Percentiles rank a stretch among this genome's conserved stretches.
Evolutionary conservation across 2,797 vertebrate species (phyloP).

Genomic region (Acrocephalus scirpaceus): DNA sequence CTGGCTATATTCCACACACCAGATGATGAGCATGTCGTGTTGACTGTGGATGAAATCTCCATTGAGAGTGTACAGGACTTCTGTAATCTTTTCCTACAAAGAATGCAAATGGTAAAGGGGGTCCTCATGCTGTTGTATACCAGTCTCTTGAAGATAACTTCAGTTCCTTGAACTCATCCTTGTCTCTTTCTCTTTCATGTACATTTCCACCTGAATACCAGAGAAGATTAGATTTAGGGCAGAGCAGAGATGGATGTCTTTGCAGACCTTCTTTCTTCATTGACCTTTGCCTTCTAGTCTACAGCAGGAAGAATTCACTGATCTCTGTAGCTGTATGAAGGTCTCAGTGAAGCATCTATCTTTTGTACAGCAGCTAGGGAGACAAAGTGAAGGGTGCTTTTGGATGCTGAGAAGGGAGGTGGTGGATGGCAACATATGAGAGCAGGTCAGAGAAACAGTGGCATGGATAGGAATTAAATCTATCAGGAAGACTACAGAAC

Average conservation of each 20-base stretch:
- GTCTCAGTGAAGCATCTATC: not conserved
- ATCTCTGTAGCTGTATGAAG: not conserved
- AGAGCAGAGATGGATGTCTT: not conserved
- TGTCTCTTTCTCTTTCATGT: not conserved
- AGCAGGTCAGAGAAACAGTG: not conserved
- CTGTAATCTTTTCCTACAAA: conserved; percentile 81
- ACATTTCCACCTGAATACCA: not conserved
- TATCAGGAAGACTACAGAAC: not conserved
- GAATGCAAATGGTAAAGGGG: conserved; percentile 52
- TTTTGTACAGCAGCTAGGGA: not conserved
- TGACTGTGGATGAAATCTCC: conserved; percentile 79
- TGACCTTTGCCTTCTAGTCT: not conserved
- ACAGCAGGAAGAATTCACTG: not conserved
- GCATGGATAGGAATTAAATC: not conserved
- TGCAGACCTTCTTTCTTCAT: not conserved
- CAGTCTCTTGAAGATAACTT: not conserved
- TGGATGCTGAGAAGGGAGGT: not conserved
- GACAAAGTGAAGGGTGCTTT: not conserved
- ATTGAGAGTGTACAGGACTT: conserved; percentile 80
- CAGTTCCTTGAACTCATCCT: not conserved
- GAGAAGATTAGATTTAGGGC: not conserved
- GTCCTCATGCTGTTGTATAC: not conserved
- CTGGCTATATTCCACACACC: conserved; percentile 83
- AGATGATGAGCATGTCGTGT: conserved; percentile 83
- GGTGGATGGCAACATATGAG: not conserved